Conservation (phyloP, 1,140 invertebrate genomes). For the Diuraphis noxia region DNA sequence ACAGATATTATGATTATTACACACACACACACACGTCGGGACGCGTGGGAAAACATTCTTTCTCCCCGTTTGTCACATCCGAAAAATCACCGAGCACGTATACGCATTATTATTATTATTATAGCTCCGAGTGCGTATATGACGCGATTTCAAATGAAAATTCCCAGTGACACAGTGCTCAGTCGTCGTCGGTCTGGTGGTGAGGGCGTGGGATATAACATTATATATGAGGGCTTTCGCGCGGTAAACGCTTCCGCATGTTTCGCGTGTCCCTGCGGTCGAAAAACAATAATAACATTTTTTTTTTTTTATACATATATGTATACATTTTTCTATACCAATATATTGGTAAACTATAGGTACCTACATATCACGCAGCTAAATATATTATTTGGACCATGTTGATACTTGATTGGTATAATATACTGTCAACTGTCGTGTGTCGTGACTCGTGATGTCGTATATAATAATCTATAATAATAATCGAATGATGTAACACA, state of each 20-base stretch:
- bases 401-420: neutral
- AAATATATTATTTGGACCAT: neutral
- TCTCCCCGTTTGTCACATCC: slow-evolving; percentile 2
- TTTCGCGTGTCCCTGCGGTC: neutral
- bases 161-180: neutral
- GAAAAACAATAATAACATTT: neutral
- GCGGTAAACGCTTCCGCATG: neutral
- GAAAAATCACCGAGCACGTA: neutral
- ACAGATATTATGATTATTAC: neutral
- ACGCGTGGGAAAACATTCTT: neutral
- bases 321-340: too few relatives aligned
- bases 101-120: neutral
- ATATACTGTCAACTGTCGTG: too few relatives aligned
- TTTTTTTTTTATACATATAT: too few relatives aligned
- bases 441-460: neutral
- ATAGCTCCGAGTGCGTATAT: neutral
- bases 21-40: neutral
- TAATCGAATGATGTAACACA: neutral
- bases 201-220: neutral
- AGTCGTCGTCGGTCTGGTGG: too few relatives aligned
- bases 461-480: neutral
- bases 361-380: neutral
- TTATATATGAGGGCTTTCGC: neutral
- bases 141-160: neutral
- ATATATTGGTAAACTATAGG: neutral